A percentile compares a stretch with the other conserved stretches of the same genome.
phyloP scores from a whole-genome alignment of 2,888 invertebrate species.

The Perizoma flavofasciatum region DNA sequence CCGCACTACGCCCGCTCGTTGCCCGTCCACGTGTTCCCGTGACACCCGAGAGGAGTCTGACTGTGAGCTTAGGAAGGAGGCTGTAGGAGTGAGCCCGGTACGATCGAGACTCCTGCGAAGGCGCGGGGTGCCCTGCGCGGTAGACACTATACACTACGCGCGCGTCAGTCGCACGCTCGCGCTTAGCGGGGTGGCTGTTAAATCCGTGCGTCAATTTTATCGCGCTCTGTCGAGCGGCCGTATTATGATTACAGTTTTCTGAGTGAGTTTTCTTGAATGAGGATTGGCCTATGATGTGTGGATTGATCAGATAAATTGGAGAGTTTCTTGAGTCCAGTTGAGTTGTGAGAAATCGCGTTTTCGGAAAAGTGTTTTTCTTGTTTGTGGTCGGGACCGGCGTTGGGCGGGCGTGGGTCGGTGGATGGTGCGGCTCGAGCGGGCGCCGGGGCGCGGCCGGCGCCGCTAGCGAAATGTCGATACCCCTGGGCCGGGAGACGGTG shows the following conservation, averaged over 20 bases:
- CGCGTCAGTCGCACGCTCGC: constrained; percentile 72
- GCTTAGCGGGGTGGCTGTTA: constrained; percentile 61
- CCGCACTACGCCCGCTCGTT: constrained; percentile 74
- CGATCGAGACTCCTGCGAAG: constrained; percentile 41
- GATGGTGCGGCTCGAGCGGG: constrained; percentile 78
- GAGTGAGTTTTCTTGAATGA: constrained; percentile 41
- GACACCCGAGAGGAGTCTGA: constrained; percentile 52
- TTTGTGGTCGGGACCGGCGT: constrained; percentile 55
- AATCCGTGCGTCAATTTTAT: constrained; percentile 51
- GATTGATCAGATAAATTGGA: constrained; percentile 36
- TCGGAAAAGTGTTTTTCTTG: constrained; percentile 77
- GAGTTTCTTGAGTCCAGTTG: constrained; percentile 45
- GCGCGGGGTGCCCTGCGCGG: constrained; percentile 51
- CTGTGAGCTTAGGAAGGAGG: constrained; percentile 63
- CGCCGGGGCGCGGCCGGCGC: constrained; percentile 83
- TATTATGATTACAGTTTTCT: constrained; percentile 51
- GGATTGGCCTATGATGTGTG: constrained; percentile 55
- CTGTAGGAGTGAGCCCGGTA: constrained; percentile 49
- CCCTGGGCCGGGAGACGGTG: constrained; percentile 79
- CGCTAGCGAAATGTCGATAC: constrained; percentile 83
- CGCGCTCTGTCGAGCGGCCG: constrained; percentile 54
- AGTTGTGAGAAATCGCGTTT: constrained; percentile 55
- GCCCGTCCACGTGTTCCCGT: constrained; percentile 48
- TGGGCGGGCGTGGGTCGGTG: constrained; percentile 64
- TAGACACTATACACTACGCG: constrained; percentile 51